Percentiles rank a stretch among this genome's conserved stretches.
Evolutionary conservation across 2,797 vertebrate species (phyloP).

Genomic region (Centropyge bicolor): DNA sequence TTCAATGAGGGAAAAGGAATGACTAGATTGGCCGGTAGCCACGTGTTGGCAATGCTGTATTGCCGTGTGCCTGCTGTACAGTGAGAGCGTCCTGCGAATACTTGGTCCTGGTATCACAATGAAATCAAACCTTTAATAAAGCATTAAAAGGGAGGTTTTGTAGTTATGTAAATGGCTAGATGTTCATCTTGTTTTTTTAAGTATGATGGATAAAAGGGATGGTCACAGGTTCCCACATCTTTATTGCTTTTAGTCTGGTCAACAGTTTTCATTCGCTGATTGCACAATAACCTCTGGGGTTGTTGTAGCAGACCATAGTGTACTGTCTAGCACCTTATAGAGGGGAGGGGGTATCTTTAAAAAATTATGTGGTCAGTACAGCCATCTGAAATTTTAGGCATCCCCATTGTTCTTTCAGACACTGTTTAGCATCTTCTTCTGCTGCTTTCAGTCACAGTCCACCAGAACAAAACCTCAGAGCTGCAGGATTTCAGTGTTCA

Average conservation of each 20-base stretch:
- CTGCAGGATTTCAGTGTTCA: constrained; percentile 65
- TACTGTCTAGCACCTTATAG: constrained; percentile 55
- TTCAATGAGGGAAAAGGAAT: constrained; percentile 49
- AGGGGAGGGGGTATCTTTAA: constrained; percentile 20
- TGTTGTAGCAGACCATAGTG: constrained; percentile 43
- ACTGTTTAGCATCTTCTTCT: constrained; percentile 55
- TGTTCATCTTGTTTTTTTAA: constrained; percentile 49
- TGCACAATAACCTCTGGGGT: constrained; percentile 45
- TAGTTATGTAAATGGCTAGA: constrained; percentile 51
- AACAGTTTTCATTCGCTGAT: constrained; percentile 38
- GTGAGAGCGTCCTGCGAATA: constrained; percentile 36
- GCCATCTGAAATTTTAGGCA: constrained; percentile 34
- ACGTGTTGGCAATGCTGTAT: constrained; percentile 32
- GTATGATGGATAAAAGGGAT: constrained; percentile 34
- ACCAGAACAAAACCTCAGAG: constrained; percentile 55
- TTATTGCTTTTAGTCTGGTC: constrained; percentile 40
- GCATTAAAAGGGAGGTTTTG: constrained; percentile 48
- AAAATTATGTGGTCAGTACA: constrained; percentile 27
- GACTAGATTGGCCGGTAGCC: constrained; percentile 22
- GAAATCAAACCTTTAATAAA: constrained; percentile 56
- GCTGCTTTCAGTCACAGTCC: constrained; percentile 60
- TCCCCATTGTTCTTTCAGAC: constrained; percentile 37
- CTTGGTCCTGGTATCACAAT: constrained; percentile 53
- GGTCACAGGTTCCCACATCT: constrained; percentile 20
- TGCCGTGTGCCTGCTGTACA: constrained; percentile 41